phyloP scores from a whole-genome alignment of 2,888 invertebrate species.

The Temnothorax rugatulus region DNA sequence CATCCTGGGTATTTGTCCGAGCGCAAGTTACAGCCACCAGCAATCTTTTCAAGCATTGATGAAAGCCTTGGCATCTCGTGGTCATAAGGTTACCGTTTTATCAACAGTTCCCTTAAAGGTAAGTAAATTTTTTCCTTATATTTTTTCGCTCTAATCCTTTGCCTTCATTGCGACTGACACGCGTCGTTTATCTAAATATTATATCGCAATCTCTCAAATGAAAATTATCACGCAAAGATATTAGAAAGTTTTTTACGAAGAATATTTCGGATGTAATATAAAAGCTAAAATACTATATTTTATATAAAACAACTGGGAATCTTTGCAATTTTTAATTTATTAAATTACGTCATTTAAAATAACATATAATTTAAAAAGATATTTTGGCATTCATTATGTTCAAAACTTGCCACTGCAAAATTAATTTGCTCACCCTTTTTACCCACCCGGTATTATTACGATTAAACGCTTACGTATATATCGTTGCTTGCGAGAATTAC shows the following conservation, averaged over 20 bases:
- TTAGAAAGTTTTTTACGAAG: background rate
- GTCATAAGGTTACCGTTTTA: constrained; percentile 80
- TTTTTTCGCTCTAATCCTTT: background rate
- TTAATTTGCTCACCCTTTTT: background rate
- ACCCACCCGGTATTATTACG: background rate
- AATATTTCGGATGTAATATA: background rate
- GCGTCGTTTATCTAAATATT: background rate
- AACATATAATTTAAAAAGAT: background rate
- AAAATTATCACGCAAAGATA: background rate
- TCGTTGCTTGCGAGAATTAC: constrained; percentile 3
- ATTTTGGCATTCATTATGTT: background rate
- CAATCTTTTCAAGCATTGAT: constrained; percentile 83
- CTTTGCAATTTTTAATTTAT: background rate
- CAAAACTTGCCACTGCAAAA: background rate
- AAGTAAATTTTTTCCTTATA: constrained; percentile 44
- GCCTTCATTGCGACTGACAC: background rate
- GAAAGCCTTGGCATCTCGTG: constrained; percentile 80
- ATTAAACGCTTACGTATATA: constrained; percentile 11
- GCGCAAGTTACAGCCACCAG: constrained; percentile 83
- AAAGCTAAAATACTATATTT: background rate
- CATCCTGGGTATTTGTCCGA: constrained; percentile 82
- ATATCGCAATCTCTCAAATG: background rate
- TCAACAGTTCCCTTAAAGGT: constrained; percentile 81
- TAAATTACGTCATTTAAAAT: background rate
- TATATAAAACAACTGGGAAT: background rate